phyloP scores from a whole-genome alignment of 2,888 invertebrate species.

The Cryptus viduatorius region DNA sequence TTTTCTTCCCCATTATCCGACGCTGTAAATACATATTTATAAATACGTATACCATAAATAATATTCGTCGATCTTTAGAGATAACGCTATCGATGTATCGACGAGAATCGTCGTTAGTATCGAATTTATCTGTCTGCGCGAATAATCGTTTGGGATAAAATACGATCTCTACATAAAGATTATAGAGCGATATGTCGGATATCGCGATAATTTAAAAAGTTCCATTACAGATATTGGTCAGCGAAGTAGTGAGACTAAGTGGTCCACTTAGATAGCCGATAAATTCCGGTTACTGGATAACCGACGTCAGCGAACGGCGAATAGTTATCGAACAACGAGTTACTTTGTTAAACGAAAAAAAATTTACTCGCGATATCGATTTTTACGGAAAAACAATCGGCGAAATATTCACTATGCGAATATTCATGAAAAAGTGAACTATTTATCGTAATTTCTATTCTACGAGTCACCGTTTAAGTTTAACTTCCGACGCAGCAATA shows the following conservation, averaged over 20 bases:
- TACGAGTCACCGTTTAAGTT: neutral
- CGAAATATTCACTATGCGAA: no score
- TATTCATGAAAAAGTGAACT: no score
- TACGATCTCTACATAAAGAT: neutral
- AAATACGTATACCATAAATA: neutral
- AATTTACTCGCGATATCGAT: no score
- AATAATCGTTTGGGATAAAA: neutral
- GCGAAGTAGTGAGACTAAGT: neutral
- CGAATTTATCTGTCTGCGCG: neutral
- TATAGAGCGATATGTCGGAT: slow-evolving; percentile 11
- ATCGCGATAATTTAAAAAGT: neutral
- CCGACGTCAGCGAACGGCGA: no score
- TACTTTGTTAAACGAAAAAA: no score
- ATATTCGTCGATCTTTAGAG: neutral
- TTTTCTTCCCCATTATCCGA: neutral
- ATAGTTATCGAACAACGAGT: no score
- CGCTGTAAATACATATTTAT: slow-evolving; percentile 46
- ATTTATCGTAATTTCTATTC: no score
- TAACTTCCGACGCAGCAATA: neutral
- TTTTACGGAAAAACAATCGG: no score
- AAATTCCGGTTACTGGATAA: no score
- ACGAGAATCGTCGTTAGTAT: neutral
- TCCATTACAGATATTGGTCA: neutral
- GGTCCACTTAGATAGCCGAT: neutral
- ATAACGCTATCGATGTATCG: neutral